These are phyloP conservation scores for Spea multiplicata DNA, from an alignment of 2,113 vertebrate genomes.

Conservation along the genomic window DNA sequence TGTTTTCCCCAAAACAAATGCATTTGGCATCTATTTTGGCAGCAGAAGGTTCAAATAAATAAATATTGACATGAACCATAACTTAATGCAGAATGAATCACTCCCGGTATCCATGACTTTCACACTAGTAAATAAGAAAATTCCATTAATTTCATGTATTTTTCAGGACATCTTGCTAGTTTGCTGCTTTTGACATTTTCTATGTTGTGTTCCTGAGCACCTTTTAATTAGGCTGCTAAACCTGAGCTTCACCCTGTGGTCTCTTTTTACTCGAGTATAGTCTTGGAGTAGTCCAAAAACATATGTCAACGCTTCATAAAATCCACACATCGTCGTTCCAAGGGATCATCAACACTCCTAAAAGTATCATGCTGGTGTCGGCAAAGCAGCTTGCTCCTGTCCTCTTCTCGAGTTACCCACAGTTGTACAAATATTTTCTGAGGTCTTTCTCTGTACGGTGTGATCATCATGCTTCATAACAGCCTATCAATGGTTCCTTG, in stretches of 20 bases:
- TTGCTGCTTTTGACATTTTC: too few relatives aligned
- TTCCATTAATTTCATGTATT: too few relatives aligned
- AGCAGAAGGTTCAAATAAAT: too few relatives aligned
- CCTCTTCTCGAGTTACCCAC: constrained; percentile 13
- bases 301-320: constrained; percentile 23
- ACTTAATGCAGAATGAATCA: too few relatives aligned
- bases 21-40: too few relatives aligned
- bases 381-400: not conserved
- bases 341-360: constrained; percentile 6
- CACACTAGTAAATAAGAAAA: too few relatives aligned
- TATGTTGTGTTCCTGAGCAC: not conserved
- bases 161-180: too few relatives aligned
- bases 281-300: not conserved
- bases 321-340: not conserved
- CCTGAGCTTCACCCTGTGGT: not conserved
- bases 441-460: not conserved
- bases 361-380: not conserved
- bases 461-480: not conserved
- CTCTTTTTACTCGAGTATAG: constrained; percentile 10
- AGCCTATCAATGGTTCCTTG: not conserved
- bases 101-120: too few relatives aligned
- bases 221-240: not conserved
- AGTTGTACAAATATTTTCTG: not conserved
- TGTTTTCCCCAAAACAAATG: too few relatives aligned
- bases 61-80: too few relatives aligned